Conservation (phyloP, 2,888 invertebrate species). For the Hesperia comma region DNA sequence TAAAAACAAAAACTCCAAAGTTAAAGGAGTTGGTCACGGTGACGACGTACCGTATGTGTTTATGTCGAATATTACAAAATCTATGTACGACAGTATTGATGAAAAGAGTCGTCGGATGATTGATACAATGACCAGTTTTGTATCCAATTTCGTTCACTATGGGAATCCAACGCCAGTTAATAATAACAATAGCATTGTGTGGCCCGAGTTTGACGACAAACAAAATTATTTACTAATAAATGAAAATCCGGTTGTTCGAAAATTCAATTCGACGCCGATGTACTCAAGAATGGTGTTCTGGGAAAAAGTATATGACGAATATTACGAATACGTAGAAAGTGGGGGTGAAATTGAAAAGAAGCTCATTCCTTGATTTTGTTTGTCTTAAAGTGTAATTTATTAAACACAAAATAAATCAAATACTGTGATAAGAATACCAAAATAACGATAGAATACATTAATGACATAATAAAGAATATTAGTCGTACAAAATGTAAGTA, state of each 20-base stretch:
- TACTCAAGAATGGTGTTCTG: slow-evolving; percentile 47
- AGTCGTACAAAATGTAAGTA: too few species aligned
- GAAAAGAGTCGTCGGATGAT: slow-evolving; percentile 39
- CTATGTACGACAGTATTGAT: slow-evolving; percentile 38
- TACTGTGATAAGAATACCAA: background rate
- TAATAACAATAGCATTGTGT: slow-evolving; percentile 34
- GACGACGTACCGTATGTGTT: slow-evolving; percentile 44
- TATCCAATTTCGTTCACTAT: slow-evolving; percentile 48
- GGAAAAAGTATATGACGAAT: slow-evolving; percentile 47
- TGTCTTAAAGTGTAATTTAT: background rate
- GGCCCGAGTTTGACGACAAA: slow-evolving; percentile 41
- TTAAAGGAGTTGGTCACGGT: slow-evolving; percentile 42
- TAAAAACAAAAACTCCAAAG: slow-evolving; percentile 37
- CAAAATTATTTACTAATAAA: slow-evolving; percentile 46
- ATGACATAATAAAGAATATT: too few species aligned
- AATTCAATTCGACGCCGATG: slow-evolving; percentile 16
- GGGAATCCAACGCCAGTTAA: slow-evolving; percentile 48
- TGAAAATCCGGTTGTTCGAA: slow-evolving; percentile 40
- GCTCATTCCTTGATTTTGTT: slow-evolving; percentile 6
- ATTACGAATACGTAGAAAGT: slow-evolving; percentile 41
- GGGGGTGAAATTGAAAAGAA: slow-evolving; percentile 23
- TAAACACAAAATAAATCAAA: background rate
- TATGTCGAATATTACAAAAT: slow-evolving; percentile 39
- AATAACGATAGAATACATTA: too few species aligned
- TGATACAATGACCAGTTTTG: slow-evolving; percentile 40